Evolutionary conservation across 2,888 invertebrate genomes (phyloP).

Genomic region (Prionchulus punctatus): DNA sequence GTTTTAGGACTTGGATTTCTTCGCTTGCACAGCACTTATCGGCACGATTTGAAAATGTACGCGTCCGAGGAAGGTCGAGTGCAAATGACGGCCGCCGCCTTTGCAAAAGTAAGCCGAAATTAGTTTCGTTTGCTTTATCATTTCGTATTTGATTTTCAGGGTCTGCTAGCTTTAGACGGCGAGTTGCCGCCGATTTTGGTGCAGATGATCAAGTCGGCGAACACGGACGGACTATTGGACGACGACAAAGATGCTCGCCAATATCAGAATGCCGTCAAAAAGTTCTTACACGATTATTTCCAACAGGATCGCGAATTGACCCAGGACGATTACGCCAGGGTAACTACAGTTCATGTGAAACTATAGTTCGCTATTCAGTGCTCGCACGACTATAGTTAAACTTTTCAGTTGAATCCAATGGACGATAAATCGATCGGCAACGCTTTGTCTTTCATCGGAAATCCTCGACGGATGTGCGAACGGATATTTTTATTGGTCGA

Average conservation of each 20-base stretch:
- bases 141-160: conserved; percentile 36
- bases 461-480: conserved; percentile 80
- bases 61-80: conserved; percentile 98
- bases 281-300: conserved; percentile 76
- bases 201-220: conserved; percentile 94
- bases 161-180: conserved; percentile 85
- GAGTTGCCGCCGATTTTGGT: conserved; percentile 95
- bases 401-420: conserved; percentile 60
- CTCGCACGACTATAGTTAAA: conserved; percentile 1
- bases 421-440: conserved; percentile 73
- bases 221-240: conserved; percentile 75
- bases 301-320: conserved; percentile 75
- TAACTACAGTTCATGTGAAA: too few relatives aligned
- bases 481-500: conserved; percentile 50
- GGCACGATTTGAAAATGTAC: conserved; percentile 97
- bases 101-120: conserved; percentile 53
- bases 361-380: too few relatives aligned
- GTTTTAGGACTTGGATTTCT: conserved; percentile 59
- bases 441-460: conserved; percentile 83
- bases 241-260: conserved; percentile 76
- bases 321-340: conserved; percentile 46
- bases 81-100: conserved; percentile 99
- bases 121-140: not conserved
- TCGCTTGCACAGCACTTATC: conserved; percentile 86
- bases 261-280: conserved; percentile 53